Conservation (phyloP, 2,888 invertebrate genomes). For the Phalera bucephala region DNA sequence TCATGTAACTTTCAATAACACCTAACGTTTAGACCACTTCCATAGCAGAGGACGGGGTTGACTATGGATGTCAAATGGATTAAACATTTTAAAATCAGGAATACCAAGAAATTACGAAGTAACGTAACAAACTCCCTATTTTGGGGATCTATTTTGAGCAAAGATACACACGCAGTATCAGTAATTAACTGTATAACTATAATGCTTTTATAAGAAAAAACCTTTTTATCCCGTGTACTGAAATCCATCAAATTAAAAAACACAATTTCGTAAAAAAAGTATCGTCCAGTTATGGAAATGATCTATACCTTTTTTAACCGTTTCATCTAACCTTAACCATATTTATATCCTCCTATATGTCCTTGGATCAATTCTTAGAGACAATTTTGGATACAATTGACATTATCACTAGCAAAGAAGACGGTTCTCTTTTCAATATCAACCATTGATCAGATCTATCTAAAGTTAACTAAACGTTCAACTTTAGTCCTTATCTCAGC, state of each 20-base stretch:
- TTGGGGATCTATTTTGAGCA: too few species aligned
- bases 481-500: too few species aligned
- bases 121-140: too few species aligned
- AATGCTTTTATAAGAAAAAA: too few species aligned
- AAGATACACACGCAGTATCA: too few species aligned
- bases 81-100: too few species aligned
- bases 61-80: too few species aligned
- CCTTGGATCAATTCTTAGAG: conserved; percentile 13
- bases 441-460: conserved; percentile 1
- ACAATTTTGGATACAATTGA: conserved; percentile 23
- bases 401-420: conserved; percentile 6
- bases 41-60: conserved; percentile 3
- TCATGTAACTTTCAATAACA: conserved; percentile 51
- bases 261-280: too few species aligned
- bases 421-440: not conserved
- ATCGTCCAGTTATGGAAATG: conserved; percentile 19
- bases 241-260: too few species aligned
- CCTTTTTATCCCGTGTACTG: too few species aligned
- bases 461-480: not conserved
- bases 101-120: too few species aligned
- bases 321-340: conserved; percentile 19
- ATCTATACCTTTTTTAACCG: conserved; percentile 26
- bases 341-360: conserved; percentile 16
- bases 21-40: conserved; percentile 41
- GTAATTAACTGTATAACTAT: too few species aligned